Conservation (phyloP, 2,888 invertebrate species). For the Noctuana brunneofusca region DNA sequence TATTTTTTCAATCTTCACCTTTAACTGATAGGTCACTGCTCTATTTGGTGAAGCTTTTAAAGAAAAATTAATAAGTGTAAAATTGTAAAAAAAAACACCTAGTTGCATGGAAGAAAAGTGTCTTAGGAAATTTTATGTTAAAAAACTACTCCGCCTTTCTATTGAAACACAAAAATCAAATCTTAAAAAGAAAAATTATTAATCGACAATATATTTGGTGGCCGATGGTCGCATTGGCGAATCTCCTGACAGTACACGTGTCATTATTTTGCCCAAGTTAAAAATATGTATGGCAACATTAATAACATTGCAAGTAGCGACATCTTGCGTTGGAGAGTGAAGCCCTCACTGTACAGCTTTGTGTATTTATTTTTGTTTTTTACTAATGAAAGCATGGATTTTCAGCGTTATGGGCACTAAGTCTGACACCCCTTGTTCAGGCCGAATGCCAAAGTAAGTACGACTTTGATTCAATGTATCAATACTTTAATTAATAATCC, state of each 20-base stretch:
- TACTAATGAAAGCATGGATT: constrained; percentile 81
- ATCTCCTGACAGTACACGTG: too few species aligned
- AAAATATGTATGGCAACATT: background rate
- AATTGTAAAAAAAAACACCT: too few species aligned
- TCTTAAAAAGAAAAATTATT: too few species aligned
- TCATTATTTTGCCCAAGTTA: too few species aligned
- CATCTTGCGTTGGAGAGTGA: constrained; percentile 8
- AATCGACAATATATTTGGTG: too few species aligned
- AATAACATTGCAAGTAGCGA: constrained; percentile 16
- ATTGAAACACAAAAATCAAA: too few species aligned
- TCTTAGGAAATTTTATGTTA: too few species aligned
- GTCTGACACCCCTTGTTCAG: constrained; percentile 77
- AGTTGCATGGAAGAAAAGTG: too few species aligned
- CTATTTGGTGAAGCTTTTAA: background rate
- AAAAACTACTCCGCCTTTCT: too few species aligned
- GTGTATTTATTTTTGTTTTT: constrained; percentile 52
- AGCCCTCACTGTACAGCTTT: constrained; percentile 35
- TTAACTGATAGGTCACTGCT: background rate
- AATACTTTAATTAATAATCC: constrained; percentile 11
- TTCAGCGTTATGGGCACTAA: constrained; percentile 82
- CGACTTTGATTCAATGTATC: constrained; percentile 26
- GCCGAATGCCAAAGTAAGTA: constrained; percentile 83
- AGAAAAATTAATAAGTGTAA: too few species aligned
- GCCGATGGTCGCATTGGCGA: too few species aligned
- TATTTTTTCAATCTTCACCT: background rate